Evolutionary conservation across 1,140 invertebrate genomes (phyloP), one percentile per base, ranked within the genome.

Genomic region (Macrostomum lignano): DNA sequence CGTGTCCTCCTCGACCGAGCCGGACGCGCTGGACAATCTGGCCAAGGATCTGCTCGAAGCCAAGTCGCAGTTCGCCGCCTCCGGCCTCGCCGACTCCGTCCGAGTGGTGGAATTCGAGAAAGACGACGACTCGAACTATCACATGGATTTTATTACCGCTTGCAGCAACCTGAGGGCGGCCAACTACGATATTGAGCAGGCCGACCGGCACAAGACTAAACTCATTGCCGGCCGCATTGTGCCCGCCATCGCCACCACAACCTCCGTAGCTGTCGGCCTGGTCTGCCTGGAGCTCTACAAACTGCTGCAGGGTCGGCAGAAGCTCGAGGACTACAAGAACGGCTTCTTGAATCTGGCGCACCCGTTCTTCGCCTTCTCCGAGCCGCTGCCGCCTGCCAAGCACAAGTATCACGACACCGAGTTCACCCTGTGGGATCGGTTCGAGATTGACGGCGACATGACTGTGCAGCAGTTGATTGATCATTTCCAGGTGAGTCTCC

Each of bases 61-160:
- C 3, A 28, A 28, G 19, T 28, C n/a, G n/a, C n/a, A n/a, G n/a
- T n/a, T n/a, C n/a, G n/a, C n/a, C n/a, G n/a, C n/a, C n/a, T n/a
- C n/a, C n/a, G n/a, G n/a, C n/a, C n/a, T n/a, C n/a, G n/a, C n/a
- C n/a, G n/a, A n/a, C n/a, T n/a, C n/a, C 62, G n/a, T 33, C 6
- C 10, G 26, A 4, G 32, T 22, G 14, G 32, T 93, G 28, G 82
- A 94, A 40, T 98, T 96, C 58, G 88, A 98, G 50, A 96, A 96
- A 49, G 88, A 98, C 49, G 86, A 96, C 55, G 88, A 96, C 46
- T 67, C 62, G 30, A 96, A 98, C 52, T 73, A 86, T 58, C 88
- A 98, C 57, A 93, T 96, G 68, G 88, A 96, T 58, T 96, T 93
- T 49, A 93, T 98, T 45, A 82, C 91, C 1, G 84, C 86, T 2